Base-by-base conservation (phyloP, 1,140 invertebrate species). In the Aporrectodea caliginosa region DNA sequence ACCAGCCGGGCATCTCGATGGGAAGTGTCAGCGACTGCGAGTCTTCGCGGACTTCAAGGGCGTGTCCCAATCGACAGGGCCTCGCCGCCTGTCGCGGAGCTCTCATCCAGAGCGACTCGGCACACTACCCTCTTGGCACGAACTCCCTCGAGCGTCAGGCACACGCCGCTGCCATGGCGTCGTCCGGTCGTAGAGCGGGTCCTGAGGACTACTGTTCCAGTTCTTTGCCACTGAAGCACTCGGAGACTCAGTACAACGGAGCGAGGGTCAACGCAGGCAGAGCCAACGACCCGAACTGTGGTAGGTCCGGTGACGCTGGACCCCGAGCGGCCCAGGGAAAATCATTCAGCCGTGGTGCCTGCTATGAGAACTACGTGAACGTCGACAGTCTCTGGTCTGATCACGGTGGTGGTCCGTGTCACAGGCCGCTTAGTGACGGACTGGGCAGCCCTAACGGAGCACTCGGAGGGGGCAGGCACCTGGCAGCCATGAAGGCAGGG, bases 401-500 rank as follows among this genome's bases (percentile, higher is more conserved):
- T 2, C 30, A 34, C 34, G 73, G 73, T 30, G 32, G 69, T 71
- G 69, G 22, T 31, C 69, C 29, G 32, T 12, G 69, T n/a, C 43
- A 85, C 1, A 43, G 86, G 69, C 84, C 86, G 16, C 83, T 85
- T 32, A 87, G 85, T 77, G 86, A 86, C 77, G 83, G 84, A 1
- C 86, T 85, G 58, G 84, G 82, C 1, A 83, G 82, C 2, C 87
- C 86, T n/a, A 81, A 82, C 12, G 85, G 86, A 0, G 35, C 73
- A 31, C 22, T 22, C 1, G 69, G n/a, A 1, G 70, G 73, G 16
- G 73, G 78, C 16, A 75, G 71, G n/a, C 78, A 80, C 16, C 78
- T 22, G 43, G 43, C 43, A 58, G 43, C 43, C 72, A 76, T 78
- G 70, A 34, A 75, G 58, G 73, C 79, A 73, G 78, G 80, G 72